Evolutionary conservation across 2,888 invertebrate genomes (phyloP), one percentile per base, ranked within the genome.

Genomic region (Metellina segmentata): DNA sequence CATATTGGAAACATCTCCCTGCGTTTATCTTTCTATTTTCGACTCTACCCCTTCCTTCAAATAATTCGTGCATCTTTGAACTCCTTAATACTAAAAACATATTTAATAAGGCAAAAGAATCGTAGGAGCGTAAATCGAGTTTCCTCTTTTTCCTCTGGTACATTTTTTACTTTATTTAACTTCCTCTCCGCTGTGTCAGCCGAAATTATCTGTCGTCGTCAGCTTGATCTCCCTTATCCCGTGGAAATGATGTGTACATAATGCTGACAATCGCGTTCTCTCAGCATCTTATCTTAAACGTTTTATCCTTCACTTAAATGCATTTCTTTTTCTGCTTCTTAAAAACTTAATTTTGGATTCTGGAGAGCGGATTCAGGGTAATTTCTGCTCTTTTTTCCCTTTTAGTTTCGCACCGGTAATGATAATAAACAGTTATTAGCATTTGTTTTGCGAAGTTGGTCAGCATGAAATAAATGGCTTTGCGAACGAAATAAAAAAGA

Each of bases 221-320:
- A 81, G 88, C 88, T 81, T 69, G 20, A 85, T 85, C 72, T 72
- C 53, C 61, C 70, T 51, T 51, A 7, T 16, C 53, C 75, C 20
- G 72, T 72, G 71, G 72, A 87, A 75, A 81, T 75, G 81, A 82
- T 75, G 69, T 81, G 81, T 88, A 88, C 81, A 81, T 75, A 86
- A 88, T 81, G 74, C 88, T 88, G 88, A 88, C 88, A 81, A 86
- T 81, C 81, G 75, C 81, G 81, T 88, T 69, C 75, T 61, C 51
- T n/a, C 81, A 69, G 61, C 53, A 75, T 69, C 74, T 81, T 81
- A 88, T 88, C 81, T 88, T 51, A 81, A 88, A 81, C 52, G 81
- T 34, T 81, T 87, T n/a, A 53, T 70, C 69, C 78, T 11, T 11
- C 61, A 61, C 61, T 61, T 61, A 61, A 61, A 61, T 61, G 9